Percentiles rank a stretch among this genome's conserved stretches.
Conservation (phyloP, 2,797 vertebrate genomes). For the Poeciliopsis gracilis region DNA sequence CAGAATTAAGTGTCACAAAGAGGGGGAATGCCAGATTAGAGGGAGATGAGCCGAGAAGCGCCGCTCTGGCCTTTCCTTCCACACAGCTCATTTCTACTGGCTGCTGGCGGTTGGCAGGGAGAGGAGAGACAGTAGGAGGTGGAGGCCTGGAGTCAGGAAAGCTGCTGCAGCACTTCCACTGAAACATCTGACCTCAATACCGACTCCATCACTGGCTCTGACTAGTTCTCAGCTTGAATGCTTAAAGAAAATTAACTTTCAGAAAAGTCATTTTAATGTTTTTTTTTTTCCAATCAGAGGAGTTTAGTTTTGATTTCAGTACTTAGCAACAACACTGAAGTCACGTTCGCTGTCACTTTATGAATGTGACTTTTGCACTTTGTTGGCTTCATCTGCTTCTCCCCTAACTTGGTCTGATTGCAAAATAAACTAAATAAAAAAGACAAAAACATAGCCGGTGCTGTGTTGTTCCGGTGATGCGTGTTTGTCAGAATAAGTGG, state of each 20-base stretch:
- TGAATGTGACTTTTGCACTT: background rate
- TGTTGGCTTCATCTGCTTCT: background rate
- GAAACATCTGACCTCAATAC: conserved; percentile 58
- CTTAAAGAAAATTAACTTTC: background rate
- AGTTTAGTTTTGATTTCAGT: background rate
- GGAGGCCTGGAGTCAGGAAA: conserved; percentile 53
- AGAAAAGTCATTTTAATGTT: background rate
- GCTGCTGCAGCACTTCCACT: conserved; percentile 48
- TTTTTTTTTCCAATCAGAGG: background rate
- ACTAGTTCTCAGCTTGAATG: background rate
- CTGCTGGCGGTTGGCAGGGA: conserved; percentile 68
- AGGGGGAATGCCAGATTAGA: conserved; percentile 53
- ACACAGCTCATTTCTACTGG: conserved; percentile 61
- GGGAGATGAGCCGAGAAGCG: conserved; percentile 61
- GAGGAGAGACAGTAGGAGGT: conserved; percentile 56
- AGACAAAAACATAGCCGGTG: background rate
- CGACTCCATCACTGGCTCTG: conserved; percentile 26
- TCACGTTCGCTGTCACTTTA: background rate
- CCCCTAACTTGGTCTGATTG: background rate
- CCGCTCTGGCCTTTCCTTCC: conserved; percentile 42
- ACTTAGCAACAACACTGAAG: background rate
- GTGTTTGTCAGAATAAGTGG: background rate
- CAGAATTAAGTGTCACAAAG: conserved; percentile 44
- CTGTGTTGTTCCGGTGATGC: background rate
- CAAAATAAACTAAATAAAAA: background rate